Evolutionary conservation across 2,888 invertebrate genomes (phyloP).

Genomic region (Allygus modestus): DNA sequence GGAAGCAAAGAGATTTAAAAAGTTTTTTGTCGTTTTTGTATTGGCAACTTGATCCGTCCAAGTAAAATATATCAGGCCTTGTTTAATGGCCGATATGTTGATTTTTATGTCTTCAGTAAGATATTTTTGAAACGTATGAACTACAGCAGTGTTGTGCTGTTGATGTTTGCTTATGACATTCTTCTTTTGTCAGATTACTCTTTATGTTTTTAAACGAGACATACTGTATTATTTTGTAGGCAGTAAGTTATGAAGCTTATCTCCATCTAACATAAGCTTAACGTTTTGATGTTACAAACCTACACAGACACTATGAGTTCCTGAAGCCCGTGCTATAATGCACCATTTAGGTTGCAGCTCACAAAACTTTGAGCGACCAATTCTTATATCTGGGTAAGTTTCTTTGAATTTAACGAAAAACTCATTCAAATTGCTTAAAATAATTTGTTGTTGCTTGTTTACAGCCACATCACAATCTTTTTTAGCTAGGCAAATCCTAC

Average conservation of each 20-base stretch:
- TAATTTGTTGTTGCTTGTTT: slow-evolving; percentile 8
- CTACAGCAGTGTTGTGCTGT: slow-evolving; percentile 54
- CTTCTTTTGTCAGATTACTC: slow-evolving; percentile 49
- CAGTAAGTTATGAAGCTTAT: slow-evolving; percentile 14
- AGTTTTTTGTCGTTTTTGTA: slow-evolving; percentile 59
- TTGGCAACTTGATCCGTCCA: slow-evolving; percentile 46
- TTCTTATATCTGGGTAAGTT: slow-evolving; percentile 11
- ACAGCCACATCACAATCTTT: slow-evolving; percentile 3
- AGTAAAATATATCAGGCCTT: slow-evolving; percentile 36
- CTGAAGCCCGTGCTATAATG: slow-evolving; percentile 51
- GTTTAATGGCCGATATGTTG: slow-evolving; percentile 47
- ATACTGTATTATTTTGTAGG: slow-evolving; percentile 58
- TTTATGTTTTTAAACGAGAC: slow-evolving; percentile 43
- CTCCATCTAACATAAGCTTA: slow-evolving; percentile 49
- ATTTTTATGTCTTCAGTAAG: slow-evolving; percentile 37
- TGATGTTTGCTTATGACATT: slow-evolving; percentile 28
- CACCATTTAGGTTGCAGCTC: slow-evolving; percentile 25
- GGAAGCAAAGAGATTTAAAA: slow-evolving; percentile 53
- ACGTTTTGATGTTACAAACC: slow-evolving; percentile 58
- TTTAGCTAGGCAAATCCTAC: not conserved
- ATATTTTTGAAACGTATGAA: slow-evolving; percentile 59
- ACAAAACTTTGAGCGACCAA: slow-evolving; percentile 19
- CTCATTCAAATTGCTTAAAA: slow-evolving; percentile 36
- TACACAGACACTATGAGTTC: slow-evolving; percentile 62
- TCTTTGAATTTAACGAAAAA: slow-evolving; percentile 19